Evolutionary conservation across 1,140 invertebrate genomes (phyloP).

Genomic region (Sycophila sp.): DNA sequence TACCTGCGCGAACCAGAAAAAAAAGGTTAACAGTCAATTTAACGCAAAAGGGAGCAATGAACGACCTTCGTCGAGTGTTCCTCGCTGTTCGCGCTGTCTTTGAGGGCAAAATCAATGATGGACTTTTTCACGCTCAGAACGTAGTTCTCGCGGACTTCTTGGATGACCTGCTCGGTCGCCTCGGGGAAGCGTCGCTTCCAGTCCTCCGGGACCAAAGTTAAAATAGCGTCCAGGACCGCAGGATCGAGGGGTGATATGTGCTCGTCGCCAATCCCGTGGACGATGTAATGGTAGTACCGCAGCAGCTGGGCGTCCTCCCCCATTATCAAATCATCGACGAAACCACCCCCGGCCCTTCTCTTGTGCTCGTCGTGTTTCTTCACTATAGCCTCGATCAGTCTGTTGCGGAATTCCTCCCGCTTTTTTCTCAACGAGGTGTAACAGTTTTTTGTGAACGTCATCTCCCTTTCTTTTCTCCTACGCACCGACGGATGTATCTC

Average conservation of each 20-base stretch:
- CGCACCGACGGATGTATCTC: background rate
- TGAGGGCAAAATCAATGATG: conserved; percentile 87
- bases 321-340: conserved; percentile 59
- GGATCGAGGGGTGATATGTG: conserved; percentile 82
- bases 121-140: conserved; percentile 88
- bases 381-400: conserved; percentile 64
- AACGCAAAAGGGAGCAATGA: background rate
- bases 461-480: conserved; percentile 33
- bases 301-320: conserved; percentile 76
- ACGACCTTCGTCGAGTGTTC: conserved; percentile 34
- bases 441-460: conserved; percentile 63
- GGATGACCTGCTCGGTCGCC: conserved; percentile 68
- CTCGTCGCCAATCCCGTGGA: conserved; percentile 86
- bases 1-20: background rate
- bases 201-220: conserved; percentile 58
- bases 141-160: conserved; percentile 82
- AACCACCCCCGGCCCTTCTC: conserved; percentile 55
- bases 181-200: conserved; percentile 70
- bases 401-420: conserved; percentile 83
- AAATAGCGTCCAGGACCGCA: conserved; percentile 68
- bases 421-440: conserved; percentile 77
- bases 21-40: background rate
- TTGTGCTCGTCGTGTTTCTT: conserved; percentile 56
- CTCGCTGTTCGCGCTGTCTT: conserved; percentile 70
- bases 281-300: conserved; percentile 90